Evolutionary conservation across 2,888 invertebrate genomes (phyloP).

Genomic region (Drosophila histrio): DNA sequence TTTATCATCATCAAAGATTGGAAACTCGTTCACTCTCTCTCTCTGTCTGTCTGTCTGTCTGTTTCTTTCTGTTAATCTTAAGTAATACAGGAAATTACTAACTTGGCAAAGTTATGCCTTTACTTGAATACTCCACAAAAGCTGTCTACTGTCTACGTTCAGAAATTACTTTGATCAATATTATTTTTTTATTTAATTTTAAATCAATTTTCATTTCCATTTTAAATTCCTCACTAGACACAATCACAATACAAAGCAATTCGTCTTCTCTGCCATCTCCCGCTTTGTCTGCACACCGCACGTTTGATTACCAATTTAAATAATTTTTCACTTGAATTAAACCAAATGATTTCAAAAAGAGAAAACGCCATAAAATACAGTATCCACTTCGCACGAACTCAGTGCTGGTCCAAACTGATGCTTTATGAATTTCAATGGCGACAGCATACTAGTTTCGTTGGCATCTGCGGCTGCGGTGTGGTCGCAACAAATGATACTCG

Average conservation of each 20-base stretch:
- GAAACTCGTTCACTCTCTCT: too few species aligned
- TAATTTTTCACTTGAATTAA: slow-evolving; percentile 79
- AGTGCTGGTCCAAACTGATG: slow-evolving; percentile 51
- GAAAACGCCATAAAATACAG: slow-evolving; percentile 45
- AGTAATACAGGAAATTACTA: not conserved
- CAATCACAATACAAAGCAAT: slow-evolving; percentile 40
- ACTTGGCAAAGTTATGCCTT: not conserved
- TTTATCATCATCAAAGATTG: too few species aligned
- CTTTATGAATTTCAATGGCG: slow-evolving; percentile 76
- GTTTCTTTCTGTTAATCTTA: not conserved
- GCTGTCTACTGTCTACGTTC: not conserved
- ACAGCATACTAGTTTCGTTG: slow-evolving; percentile 62
- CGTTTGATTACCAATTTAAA: slow-evolving; percentile 78
- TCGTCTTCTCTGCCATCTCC: slow-evolving; percentile 4
- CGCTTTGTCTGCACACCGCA: slow-evolving; percentile 26
- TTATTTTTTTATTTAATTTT: slow-evolving; percentile 40
- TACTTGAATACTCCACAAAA: not conserved
- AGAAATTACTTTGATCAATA: slow-evolving; percentile 57
- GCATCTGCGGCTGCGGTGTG: slow-evolving; percentile 42
- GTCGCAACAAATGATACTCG: slow-evolving; percentile 22
- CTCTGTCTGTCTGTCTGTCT: too few species aligned
- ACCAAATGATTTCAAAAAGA: slow-evolving; percentile 76
- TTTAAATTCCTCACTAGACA: slow-evolving; percentile 38
- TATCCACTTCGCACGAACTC: not conserved
- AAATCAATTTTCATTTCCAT: slow-evolving; percentile 72